A percentile compares a stretch with the other conserved stretches of the same genome.
Evolutionary conservation across 2,113 vertebrate genomes (phyloP).

Genomic region (Aptenodytes forsteri): DNA sequence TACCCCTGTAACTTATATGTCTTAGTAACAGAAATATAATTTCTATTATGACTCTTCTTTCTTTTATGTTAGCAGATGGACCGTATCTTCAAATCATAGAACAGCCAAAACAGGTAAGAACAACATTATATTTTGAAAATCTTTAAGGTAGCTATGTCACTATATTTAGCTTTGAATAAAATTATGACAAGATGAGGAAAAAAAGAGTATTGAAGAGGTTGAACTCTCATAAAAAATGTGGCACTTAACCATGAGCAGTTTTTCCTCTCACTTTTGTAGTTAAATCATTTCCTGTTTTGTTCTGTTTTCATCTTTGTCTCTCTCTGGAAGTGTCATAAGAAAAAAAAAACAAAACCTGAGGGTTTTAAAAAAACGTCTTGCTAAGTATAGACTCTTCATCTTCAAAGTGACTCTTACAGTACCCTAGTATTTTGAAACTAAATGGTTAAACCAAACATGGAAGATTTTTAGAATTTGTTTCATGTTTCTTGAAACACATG

Average conservation of each 20-base stretch:
- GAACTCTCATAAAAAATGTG: background rate
- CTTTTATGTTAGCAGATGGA: conserved; percentile 77
- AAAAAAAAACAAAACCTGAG: background rate
- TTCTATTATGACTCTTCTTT: conserved; percentile 4
- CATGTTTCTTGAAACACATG: background rate
- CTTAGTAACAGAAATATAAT: background rate
- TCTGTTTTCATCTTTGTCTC: background rate
- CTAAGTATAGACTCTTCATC: background rate
- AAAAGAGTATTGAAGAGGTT: background rate
- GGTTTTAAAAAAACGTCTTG: background rate
- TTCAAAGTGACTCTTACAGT: background rate
- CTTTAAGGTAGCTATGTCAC: background rate
- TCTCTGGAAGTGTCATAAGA: conserved; percentile 1
- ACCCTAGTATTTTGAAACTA: background rate
- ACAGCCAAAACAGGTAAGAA: conserved; percentile 89
- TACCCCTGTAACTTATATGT: background rate
- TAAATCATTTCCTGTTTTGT: conserved; percentile 25
- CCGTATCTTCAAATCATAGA: conserved; percentile 86
- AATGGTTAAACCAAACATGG: background rate
- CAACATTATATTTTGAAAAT: background rate
- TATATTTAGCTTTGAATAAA: background rate
- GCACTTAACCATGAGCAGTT: background rate
- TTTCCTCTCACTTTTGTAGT: background rate
- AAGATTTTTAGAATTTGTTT: background rate
- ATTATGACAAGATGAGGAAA: background rate